A percentile compares a stretch with the other conserved stretches of the same genome.
Evolutionary conservation across 2,113 vertebrate genomes (phyloP).

Genomic region (Balaenoptera acutorostrata): DNA sequence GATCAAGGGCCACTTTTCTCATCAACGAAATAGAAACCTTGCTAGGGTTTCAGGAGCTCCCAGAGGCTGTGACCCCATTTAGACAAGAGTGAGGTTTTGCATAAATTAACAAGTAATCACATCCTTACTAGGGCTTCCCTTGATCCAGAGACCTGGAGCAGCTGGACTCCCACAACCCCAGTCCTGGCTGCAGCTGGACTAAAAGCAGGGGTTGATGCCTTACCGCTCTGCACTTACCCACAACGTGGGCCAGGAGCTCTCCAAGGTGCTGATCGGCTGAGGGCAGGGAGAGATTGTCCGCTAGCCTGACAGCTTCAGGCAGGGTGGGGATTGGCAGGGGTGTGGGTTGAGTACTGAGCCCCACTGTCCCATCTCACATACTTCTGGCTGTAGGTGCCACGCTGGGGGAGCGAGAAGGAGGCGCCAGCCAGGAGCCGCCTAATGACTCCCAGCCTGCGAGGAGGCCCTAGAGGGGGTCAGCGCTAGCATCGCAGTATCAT

Average conservation of each 20-base stretch:
- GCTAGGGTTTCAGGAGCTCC: constrained; percentile 36
- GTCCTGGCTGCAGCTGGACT: background rate
- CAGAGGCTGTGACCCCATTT: constrained; percentile 61
- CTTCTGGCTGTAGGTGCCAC: background rate
- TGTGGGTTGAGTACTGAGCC: background rate
- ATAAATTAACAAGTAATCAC: constrained; percentile 45
- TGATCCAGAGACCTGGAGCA: background rate
- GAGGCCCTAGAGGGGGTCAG: constrained; percentile 42
- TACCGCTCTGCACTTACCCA: accelerated
- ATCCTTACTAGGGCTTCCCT: constrained; percentile 23
- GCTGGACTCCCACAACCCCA: background rate
- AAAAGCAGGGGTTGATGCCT: background rate
- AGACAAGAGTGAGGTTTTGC: constrained; percentile 34
- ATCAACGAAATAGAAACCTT: background rate
- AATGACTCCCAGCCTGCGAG: background rate
- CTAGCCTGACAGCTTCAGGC: background rate
- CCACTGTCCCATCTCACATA: background rate
- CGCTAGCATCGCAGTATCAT: constrained; percentile 24
- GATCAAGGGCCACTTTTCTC: constrained; percentile 20
- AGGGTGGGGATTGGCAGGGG: background rate
- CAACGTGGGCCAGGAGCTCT: background rate
- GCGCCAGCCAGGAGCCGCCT: background rate
- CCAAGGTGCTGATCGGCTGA: constrained; percentile 35
- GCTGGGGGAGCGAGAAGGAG: background rate
- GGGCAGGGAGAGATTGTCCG: background rate